Evolutionary conservation across 2,888 invertebrate species (phyloP), one percentile per base, ranked within the genome.

Genomic region (Perizoma flavofasciatum): DNA sequence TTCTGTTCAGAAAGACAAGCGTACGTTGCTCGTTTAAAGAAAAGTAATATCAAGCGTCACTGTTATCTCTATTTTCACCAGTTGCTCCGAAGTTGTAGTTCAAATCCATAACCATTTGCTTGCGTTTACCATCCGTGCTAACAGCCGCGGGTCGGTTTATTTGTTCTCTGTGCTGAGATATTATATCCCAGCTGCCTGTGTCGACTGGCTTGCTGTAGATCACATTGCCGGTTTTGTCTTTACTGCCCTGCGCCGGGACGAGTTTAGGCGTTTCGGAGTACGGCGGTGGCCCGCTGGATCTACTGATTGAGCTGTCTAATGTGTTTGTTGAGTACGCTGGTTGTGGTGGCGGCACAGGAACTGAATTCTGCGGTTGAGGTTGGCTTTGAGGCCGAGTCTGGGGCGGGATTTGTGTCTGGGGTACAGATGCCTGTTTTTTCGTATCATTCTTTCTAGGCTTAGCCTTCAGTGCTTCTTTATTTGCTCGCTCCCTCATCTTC

Each of bases 121-220:
- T 83, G 9, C 66, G 57, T 6, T 63, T 63, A 0, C 65, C 65
- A 0, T 63, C 66, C 2, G 68, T 57, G n/a, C 47, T 57, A 5
- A 49, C 53, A 0, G 46, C 45, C 4, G 68, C 66, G 0, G 83
- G 82, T 46, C 81, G 77, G 22, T 65, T 81, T 39, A 88, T 79
- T 73, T 92, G 81, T 72, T 91, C 72, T 46, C 94, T 85, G 70
- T 94, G 94, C 59, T 92, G 86, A 0, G 90, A 86, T 63, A 94
- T 86, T 62, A 93, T 79, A 43, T 93, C 92, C 93, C 93, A 93
- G 55, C 89, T 93, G 56, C 83, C 85, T 0, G 72, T 72, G 5
- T 82, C 82, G 34, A 79, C 71, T 0, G 85, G 83, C 56, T 86
- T 85, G 5, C 75, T 71, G 52, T 83, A 90, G 39, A 71, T 84